These are phyloP conservation scores for Phataginus tricuspis DNA, from an alignment of 2,797 vertebrate species.

Conservation along the genomic window DNA sequence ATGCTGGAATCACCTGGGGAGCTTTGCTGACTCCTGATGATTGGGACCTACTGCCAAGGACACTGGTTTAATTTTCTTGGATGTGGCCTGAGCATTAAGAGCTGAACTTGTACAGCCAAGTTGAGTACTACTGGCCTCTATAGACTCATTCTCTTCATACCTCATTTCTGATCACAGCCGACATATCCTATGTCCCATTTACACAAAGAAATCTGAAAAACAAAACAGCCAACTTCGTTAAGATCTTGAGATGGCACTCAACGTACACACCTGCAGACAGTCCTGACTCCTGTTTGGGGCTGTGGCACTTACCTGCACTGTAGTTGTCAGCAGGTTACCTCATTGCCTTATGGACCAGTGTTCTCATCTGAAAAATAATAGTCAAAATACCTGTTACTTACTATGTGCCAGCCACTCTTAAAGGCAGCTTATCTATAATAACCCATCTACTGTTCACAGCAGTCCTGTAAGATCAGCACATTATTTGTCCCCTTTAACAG, in stretches of 20 bases:
- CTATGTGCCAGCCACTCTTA: not conserved
- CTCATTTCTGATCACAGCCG: not conserved
- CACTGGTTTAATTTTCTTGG: not conserved
- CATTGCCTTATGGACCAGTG: not conserved
- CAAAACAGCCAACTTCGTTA: not conserved
- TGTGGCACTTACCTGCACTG: not conserved
- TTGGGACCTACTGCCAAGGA: not conserved
- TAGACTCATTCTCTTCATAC: not conserved
- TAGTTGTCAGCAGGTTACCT: not conserved
- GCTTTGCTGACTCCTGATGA: not conserved
- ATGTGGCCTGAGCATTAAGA: not conserved
- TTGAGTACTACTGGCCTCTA: not conserved
- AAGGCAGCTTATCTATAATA: not conserved
- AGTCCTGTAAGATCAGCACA: not conserved
- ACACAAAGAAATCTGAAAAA: not conserved
- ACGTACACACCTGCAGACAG: not conserved
- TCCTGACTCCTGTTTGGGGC: not conserved
- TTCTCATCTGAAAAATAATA: conserved; percentile 24
- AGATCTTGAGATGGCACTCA: not conserved
- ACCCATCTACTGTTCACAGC: not conserved
- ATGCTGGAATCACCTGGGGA: not conserved
- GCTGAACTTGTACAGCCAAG: not conserved
- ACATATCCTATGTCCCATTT: not conserved
- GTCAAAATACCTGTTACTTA: not conserved
- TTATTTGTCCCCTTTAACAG: not conserved